A percentile compares a stretch with the other conserved stretches of the same genome.
These are phyloP conservation scores for Antechinus flavipes DNA, from an alignment of 2,113 vertebrate genomes.

Conservation along the genomic window DNA sequence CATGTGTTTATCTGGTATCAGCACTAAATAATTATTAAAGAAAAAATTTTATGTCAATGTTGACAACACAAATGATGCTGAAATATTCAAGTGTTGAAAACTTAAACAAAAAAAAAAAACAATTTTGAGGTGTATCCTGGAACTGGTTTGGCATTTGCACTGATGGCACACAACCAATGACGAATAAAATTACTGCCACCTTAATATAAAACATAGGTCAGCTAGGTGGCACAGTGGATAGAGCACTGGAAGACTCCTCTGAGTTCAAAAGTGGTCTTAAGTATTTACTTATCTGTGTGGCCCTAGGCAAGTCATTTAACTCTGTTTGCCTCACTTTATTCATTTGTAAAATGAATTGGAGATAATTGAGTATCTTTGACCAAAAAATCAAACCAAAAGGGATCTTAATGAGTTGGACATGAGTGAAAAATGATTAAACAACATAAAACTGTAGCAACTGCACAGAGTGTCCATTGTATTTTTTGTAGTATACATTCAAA, in stretches of 20 bases:
- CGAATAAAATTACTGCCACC: fast-evolving
- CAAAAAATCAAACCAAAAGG: neutral
- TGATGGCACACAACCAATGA: neutral
- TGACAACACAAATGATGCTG: neutral
- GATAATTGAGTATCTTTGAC: neutral
- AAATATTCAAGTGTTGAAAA: fast-evolving
- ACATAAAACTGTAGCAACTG: fast-evolving
- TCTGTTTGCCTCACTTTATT: neutral
- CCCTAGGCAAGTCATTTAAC: neutral
- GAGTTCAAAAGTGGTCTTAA: neutral
- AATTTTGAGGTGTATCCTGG: fast-evolving
- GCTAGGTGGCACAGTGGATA: neutral
- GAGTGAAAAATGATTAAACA: neutral
- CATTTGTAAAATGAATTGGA: neutral
- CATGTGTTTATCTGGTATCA: neutral
- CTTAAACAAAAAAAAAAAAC: too few species aligned
- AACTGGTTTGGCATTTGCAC: neutral
- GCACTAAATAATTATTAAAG: fast-evolving
- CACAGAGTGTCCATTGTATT: too few species aligned
- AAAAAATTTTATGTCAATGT: too few species aligned
- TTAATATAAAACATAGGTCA: neutral
- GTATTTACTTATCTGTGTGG: neutral
- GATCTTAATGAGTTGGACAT: neutral
- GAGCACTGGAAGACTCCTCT: neutral
- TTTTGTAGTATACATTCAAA: fast-evolving